These are phyloP conservation scores for Anas platyrhynchos DNA, from an alignment of 2,113 vertebrate species.

Conservation along the genomic window DNA sequence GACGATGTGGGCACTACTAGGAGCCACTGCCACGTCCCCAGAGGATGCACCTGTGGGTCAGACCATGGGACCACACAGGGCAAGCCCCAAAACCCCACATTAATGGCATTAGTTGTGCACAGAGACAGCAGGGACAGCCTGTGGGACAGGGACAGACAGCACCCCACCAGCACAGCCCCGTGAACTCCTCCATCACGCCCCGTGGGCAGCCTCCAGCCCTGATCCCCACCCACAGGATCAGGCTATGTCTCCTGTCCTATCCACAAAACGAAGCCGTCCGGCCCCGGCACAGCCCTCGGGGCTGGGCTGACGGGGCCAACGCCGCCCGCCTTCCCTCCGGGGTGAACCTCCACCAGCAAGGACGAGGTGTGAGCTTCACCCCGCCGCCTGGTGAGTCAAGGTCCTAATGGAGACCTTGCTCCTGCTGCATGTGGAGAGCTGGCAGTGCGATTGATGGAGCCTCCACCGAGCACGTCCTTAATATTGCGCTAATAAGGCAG, in stretches of 20 bases:
- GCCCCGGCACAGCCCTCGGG: neutral
- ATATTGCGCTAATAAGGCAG: neutral
- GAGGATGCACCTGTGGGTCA: too few species aligned
- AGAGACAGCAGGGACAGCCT: neutral
- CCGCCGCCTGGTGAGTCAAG: neutral
- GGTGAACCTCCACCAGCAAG: neutral
- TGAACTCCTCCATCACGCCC: rapidly evolving
- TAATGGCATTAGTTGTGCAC: neutral
- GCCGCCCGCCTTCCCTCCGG: neutral
- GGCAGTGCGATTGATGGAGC: neutral
- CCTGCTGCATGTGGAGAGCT: neutral
- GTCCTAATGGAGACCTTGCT: neutral
- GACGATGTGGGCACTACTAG: too few species aligned
- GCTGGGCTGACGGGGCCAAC: neutral
- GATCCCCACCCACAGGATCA: neutral
- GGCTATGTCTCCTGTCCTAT: neutral
- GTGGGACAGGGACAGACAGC: neutral
- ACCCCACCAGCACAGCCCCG: neutral
- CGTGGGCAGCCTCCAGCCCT: neutral
- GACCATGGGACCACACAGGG: too few species aligned
- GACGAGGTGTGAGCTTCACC: neutral
- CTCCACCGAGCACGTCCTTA: neutral
- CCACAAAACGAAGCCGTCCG: neutral
- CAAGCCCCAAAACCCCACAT: neutral
- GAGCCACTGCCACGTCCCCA: too few species aligned